Evolutionary conservation across 2,797 vertebrate species (phyloP).

Genomic region (Gymnothorax reevesii): DNA sequence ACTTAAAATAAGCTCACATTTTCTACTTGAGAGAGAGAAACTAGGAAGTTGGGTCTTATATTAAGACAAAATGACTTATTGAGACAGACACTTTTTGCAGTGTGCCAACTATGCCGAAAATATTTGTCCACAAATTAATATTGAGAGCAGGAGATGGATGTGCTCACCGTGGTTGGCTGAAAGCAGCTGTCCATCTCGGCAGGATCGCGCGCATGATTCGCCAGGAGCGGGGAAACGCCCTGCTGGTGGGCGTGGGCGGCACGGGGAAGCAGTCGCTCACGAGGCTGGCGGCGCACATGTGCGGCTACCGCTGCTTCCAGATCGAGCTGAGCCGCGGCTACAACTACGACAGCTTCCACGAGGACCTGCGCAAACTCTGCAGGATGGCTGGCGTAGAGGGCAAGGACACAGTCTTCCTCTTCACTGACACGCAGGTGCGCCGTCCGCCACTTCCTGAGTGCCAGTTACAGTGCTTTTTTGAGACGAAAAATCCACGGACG

Average conservation of each 20-base stretch:
- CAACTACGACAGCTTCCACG: constrained; percentile 84
- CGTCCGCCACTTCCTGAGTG: not conserved
- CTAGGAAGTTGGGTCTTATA: too few relatives aligned
- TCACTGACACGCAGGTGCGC: constrained; percentile 85
- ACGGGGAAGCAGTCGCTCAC: constrained; percentile 88
- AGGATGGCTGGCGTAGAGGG: constrained; percentile 83
- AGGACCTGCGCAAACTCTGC: constrained; percentile 84
- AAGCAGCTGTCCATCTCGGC: not conserved
- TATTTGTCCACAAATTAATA: not conserved
- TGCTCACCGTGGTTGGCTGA: not conserved
- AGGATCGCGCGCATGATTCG: constrained; percentile 88
- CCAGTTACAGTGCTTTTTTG: too few relatives aligned
- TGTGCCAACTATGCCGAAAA: too few relatives aligned
- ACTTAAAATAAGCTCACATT: too few relatives aligned
- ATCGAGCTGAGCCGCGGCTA: constrained; percentile 85
- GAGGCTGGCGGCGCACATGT: constrained; percentile 82
- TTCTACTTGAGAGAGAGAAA: too few relatives aligned
- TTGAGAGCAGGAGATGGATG: not conserved
- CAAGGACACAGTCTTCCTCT: constrained; percentile 86
- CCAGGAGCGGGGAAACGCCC: constrained; percentile 85
- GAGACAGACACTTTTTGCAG: too few relatives aligned
- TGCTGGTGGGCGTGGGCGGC: constrained; percentile 87
- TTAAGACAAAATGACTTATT: too few relatives aligned
- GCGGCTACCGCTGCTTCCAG: constrained; percentile 82
- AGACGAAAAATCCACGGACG: too few relatives aligned